Percentiles rank a stretch among this genome's conserved stretches.
phyloP scores from a whole-genome alignment of 2,113 vertebrate species.

The Syngnathus scovelli region DNA sequence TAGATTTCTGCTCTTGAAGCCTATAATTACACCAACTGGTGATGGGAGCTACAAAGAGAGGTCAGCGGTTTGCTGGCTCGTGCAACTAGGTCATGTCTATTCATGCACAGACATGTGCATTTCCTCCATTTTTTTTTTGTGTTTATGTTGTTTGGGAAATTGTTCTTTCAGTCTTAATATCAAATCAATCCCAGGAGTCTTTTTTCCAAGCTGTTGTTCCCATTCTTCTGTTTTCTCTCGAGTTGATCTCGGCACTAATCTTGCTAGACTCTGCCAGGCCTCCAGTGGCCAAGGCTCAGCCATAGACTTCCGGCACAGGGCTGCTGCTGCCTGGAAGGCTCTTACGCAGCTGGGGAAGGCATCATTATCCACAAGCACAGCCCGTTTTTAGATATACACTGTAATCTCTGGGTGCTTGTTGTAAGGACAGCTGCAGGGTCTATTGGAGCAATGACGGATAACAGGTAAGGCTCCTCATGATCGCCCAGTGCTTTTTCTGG shows the following conservation, averaged over 20 bases:
- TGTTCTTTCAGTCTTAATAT: slow-evolving; percentile 27
- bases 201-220: slow-evolving; percentile 11
- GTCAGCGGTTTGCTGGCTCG: slow-evolving; percentile 39
- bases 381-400: slow-evolving; percentile 17
- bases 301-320: slow-evolving; percentile 23
- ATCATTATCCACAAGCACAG: slow-evolving; percentile 12
- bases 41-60: slow-evolving; percentile 41
- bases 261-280: slow-evolving; percentile 25
- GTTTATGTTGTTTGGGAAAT: not conserved
- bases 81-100: slow-evolving; percentile 49
- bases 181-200: slow-evolving; percentile 12
- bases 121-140: slow-evolving; percentile 8
- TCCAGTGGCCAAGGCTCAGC: slow-evolving; percentile 22
- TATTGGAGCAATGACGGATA: not conserved
- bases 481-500: slow-evolving; percentile 38
- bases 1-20: slow-evolving; percentile 26
- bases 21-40: slow-evolving; percentile 45
- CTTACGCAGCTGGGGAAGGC: slow-evolving; percentile 21
- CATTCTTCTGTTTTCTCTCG: not conserved
- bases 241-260: not conserved
- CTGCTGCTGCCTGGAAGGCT: slow-evolving; percentile 14
- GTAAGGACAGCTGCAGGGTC: not conserved
- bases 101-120: slow-evolving; percentile 30
- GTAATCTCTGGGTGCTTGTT: slow-evolving; percentile 18
- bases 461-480: slow-evolving; percentile 40